Evolutionary conservation across 2,113 vertebrate genomes (phyloP).

Genomic region (Camarhynchus parvulus): DNA sequence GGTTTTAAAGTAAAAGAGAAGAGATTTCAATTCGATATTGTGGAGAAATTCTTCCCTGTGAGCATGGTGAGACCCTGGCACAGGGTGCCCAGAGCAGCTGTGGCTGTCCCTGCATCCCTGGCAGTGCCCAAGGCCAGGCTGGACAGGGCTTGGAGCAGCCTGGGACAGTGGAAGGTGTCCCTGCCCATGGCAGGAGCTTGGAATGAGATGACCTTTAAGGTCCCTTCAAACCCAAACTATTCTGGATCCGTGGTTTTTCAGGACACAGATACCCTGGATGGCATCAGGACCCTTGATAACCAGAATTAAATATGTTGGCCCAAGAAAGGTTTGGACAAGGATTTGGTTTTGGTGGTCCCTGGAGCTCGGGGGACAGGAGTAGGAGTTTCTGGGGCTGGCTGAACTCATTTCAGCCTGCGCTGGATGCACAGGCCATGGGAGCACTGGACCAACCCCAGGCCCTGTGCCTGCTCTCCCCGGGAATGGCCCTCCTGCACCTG

Average conservation of each 20-base stretch:
- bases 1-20: background rate
- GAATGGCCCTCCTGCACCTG: background rate
- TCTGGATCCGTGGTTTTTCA: background rate
- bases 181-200: background rate
- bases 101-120: background rate
- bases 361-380: background rate
- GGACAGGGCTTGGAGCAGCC: accelerated
- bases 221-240: background rate
- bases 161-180: background rate
- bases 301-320: background rate
- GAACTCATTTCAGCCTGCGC: background rate
- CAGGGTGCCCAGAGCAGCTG: background rate
- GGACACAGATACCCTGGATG: background rate
- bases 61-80: background rate
- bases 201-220: background rate
- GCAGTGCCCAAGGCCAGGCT: background rate
- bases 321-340: background rate
- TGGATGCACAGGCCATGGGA: background rate
- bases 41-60: background rate
- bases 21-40: accelerated
- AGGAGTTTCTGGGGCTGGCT: background rate
- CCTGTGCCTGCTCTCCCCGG: background rate
- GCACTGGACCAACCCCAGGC: no score
- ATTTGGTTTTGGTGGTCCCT: background rate
- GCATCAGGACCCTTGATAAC: background rate